A percentile compares a stretch with the other conserved stretches of the same genome.
phyloP scores from a whole-genome alignment of 2,797 vertebrate genomes.

The Chiroxiphia lanceolata region DNA sequence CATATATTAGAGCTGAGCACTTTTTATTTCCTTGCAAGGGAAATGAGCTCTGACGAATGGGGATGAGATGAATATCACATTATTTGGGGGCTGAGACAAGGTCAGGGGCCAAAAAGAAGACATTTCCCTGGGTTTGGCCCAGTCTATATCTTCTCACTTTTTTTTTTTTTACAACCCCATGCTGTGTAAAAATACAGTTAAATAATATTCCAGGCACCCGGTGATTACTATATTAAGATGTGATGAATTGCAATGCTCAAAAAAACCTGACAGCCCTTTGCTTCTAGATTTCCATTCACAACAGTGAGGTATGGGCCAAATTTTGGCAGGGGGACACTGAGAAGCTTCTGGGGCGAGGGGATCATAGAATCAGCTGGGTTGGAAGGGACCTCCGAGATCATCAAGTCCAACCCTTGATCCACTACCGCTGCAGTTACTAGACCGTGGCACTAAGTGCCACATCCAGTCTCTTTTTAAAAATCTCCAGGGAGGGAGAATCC shows the following conservation, averaged over 20 bases:
- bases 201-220: neutral
- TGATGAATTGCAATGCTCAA: neutral
- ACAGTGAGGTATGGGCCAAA: accelerated
- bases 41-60: conserved; percentile 10
- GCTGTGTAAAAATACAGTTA: neutral
- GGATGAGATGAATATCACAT: neutral
- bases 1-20: neutral
- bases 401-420: too few species aligned
- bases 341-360: neutral
- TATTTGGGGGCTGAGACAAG: neutral
- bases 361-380: too few species aligned
- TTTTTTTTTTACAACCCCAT: neutral
- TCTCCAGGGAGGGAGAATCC: too few species aligned
- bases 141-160: neutral
- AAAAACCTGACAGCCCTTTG: neutral
- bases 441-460: too few species aligned
- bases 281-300: neutral
- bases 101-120: neutral
- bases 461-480: too few species aligned
- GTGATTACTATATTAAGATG: neutral
- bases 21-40: conserved; percentile 15
- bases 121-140: neutral
- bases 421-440: too few species aligned
- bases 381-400: too few species aligned
- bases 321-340: neutral